These are phyloP conservation scores for Anisognathus igniventris DNA, from an alignment of 2,797 vertebrate species.

Conservation along the genomic window DNA sequence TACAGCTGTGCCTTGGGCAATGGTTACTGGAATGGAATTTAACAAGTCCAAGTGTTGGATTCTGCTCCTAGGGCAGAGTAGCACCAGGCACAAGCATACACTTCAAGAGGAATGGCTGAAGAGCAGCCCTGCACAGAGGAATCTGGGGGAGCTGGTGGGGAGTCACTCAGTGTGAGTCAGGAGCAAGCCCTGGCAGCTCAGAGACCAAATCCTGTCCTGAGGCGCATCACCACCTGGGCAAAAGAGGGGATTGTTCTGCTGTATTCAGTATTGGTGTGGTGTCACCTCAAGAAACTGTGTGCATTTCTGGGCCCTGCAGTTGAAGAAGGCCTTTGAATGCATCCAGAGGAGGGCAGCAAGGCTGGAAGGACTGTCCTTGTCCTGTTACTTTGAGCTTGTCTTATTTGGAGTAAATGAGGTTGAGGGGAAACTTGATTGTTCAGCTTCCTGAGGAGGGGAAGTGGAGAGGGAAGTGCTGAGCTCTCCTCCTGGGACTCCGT, in stretches of 20 bases:
- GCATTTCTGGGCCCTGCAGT: not conserved
- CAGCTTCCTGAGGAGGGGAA: not conserved
- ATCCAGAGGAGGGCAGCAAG: not conserved
- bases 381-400: not conserved
- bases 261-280: not conserved
- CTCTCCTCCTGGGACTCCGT: not conserved
- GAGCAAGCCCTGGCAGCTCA: not conserved
- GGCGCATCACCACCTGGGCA: not conserved
- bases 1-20: not conserved
- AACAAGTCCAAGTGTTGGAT: not conserved
- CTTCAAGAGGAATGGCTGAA: not conserved
- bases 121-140: not conserved
- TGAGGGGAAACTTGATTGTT: fast-evolving
- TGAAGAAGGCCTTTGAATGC: not conserved
- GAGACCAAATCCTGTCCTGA: not conserved
- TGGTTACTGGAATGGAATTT: not conserved
- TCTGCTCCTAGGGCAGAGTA: not conserved
- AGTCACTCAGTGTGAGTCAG: not conserved
- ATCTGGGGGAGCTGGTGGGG: not conserved
- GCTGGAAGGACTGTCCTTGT: not conserved
- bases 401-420: not conserved
- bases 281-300: not conserved
- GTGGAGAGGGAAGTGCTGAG: not conserved
- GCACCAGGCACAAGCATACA: fast-evolving
- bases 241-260: not conserved